These are phyloP conservation scores for Drosophila jambulina DNA, from an alignment of 1,140 invertebrate genomes.

Conservation along the genomic window DNA sequence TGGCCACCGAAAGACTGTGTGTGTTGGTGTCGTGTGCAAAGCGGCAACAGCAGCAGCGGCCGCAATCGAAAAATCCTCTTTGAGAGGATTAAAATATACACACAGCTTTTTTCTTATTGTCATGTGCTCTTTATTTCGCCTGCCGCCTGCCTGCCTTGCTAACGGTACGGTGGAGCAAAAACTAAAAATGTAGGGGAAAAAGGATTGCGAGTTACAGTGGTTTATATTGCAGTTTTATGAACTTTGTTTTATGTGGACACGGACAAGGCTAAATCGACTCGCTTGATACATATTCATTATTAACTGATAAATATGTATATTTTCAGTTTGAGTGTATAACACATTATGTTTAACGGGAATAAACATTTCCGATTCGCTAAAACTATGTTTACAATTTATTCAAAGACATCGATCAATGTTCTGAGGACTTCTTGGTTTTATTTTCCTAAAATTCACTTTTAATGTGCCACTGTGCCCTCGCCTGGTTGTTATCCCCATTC, in stretches of 20 bases:
- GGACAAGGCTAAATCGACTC: too few species aligned
- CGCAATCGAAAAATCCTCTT: conserved; percentile 82
- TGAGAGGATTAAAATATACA: conserved; percentile 84
- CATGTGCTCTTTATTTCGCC: conserved; percentile 57
- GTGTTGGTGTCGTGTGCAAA: conserved; percentile 82
- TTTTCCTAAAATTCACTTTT: not conserved
- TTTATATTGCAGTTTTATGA: not conserved
- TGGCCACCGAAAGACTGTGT: conserved; percentile 6
- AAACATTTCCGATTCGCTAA: too few species aligned
- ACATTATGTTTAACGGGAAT: too few species aligned
- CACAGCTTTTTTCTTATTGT: conserved; percentile 61
- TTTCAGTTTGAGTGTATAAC: too few species aligned
- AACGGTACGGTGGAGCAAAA: conserved; percentile 59
- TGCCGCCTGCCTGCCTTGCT: conserved; percentile 39
- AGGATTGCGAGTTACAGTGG: conserved; percentile 26
- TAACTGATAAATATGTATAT: too few species aligned
- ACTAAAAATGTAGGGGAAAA: not conserved
- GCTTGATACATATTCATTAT: too few species aligned
- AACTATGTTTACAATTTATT: too few species aligned
- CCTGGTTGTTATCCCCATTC: conserved; percentile 4
- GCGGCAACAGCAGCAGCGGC: conserved; percentile 44
- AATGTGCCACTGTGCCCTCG: conserved; percentile 48
- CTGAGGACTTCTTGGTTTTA: not conserved
- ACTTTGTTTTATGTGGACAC: too few species aligned
- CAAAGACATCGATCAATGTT: too few species aligned